Base-by-base conservation (phyloP, 2,113 vertebrate genomes). In the Notiomystis cincta region DNA sequence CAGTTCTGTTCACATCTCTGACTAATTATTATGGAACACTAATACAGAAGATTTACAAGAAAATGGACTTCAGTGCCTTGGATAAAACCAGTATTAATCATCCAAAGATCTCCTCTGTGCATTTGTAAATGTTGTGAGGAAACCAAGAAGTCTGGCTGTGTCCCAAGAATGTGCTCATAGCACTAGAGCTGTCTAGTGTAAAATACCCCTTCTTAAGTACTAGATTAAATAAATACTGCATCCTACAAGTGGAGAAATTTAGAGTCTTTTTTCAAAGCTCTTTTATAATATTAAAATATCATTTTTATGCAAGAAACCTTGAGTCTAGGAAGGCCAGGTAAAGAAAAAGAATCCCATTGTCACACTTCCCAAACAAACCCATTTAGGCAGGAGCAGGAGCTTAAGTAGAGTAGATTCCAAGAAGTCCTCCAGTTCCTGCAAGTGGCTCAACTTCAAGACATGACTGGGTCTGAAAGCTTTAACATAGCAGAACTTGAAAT, bases 1-100 rank as follows among this genome's bases (percentile, higher is more conserved):
- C 53, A 23, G 40, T 37, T 53, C 69, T 30, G 14, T 23, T 80
- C 54, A 72, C n/a, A 38, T 57, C 53, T 76, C 86, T 81, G 27
- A 18, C 45, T 78, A 93, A 65, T 71, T 69, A 62, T 54, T 84
- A 70, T 83, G 62, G 64, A 72, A 76, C 48, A n/a, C 42, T 79
- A 93, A 82, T 44, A 56, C 0, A 10, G 70, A 78, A 87, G 65
- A 78, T n/a, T 78, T 76, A 82, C 53, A 72, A 53, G 88, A 91
- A 93, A 93, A 89, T 60, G 45, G 40, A 96, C 83, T 92, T 75
- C 15, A 64, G 2, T 79, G 66, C 66, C 75, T 88, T 72, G 25
- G 75, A 92, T 85, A 82, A 90, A 94, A 80, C 38, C 66, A 76
- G 61, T 76, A 79, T 82, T 72, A 85, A 95, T 79, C 73, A 87